Conservation (phyloP, 2,888 invertebrate genomes). For the Aplocera efformata region DNA sequence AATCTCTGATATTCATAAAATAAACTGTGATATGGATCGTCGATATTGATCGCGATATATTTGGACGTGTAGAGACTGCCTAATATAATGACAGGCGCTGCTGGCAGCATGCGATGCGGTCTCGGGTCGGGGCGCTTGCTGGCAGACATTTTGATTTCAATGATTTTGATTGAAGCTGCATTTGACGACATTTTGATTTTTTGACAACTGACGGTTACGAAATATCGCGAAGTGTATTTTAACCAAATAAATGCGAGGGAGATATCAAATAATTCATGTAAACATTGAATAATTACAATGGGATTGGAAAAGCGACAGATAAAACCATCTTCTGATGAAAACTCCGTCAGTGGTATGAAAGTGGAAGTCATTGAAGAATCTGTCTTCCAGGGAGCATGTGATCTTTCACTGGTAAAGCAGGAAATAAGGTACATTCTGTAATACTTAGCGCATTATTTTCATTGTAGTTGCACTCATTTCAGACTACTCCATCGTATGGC, state of each 20-base stretch:
- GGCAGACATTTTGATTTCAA: constrained; percentile 20
- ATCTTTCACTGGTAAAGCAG: constrained; percentile 27
- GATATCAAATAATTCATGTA: constrained; percentile 27
- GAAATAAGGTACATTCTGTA: constrained; percentile 21
- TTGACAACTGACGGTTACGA: constrained; percentile 31
- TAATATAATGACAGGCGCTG: too few relatives aligned
- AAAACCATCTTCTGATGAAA: constrained; percentile 15
- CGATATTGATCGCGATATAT: too few relatives aligned
- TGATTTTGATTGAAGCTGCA: constrained; percentile 31
- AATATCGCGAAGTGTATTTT: constrained; percentile 22
- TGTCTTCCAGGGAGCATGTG: constrained; percentile 22
- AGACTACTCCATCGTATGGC: too few relatives aligned
- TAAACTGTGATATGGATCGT: too few relatives aligned
- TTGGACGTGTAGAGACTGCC: too few relatives aligned
- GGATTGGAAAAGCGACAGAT: constrained; percentile 32
- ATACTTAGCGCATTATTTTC: not conserved
- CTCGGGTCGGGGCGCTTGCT: too few relatives aligned
- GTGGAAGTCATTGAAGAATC: constrained; percentile 36
- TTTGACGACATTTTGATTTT: constrained; percentile 31
- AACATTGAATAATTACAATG: constrained; percentile 22
- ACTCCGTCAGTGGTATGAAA: constrained; percentile 28
- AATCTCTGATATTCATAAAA: too few relatives aligned
- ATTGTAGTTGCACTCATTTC: not conserved
- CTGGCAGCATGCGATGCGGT: too few relatives aligned
- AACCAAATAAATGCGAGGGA: constrained; percentile 31